phyloP scores from a whole-genome alignment of 1,140 invertebrate species.

The Chlorops oryzae region DNA sequence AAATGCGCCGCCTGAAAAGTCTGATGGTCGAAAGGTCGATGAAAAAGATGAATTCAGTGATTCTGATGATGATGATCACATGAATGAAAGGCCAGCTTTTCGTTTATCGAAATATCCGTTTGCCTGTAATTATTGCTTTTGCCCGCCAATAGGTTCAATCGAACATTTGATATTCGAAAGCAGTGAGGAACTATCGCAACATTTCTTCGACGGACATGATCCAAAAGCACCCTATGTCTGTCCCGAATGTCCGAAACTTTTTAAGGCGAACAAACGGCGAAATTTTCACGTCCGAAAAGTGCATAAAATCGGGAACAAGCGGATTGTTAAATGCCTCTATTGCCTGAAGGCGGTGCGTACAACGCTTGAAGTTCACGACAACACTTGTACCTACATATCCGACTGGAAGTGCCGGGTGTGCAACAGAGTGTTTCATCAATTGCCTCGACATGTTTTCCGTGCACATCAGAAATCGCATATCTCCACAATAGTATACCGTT shows the following conservation, averaged over 20 bases:
- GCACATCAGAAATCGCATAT: conserved; percentile 6
- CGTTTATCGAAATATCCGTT: conserved; percentile 7
- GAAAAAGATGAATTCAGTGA: too few relatives aligned
- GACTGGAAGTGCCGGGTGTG: conserved; percentile 15
- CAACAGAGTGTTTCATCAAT: conserved; percentile 1
- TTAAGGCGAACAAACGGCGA: conserved; percentile 6
- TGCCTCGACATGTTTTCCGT: conserved; percentile 8
- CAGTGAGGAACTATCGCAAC: conserved; percentile 12
- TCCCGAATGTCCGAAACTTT: conserved; percentile 10
- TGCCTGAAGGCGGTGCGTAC: conserved; percentile 5
- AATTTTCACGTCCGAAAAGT: conserved; percentile 8
- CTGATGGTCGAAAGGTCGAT: too few relatives aligned
- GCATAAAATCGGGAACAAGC: not conserved
- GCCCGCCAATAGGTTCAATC: conserved; percentile 8
- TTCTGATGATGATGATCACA: too few relatives aligned
- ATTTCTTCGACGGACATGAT: conserved; percentile 16
- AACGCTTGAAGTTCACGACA: conserved; percentile 3
- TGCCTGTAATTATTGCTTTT: conserved; percentile 16
- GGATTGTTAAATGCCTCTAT: conserved; percentile 1
- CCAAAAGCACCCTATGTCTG: conserved; percentile 15
- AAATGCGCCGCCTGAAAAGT: too few relatives aligned
- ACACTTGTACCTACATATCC: conserved; percentile 7
- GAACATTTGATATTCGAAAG: conserved; percentile 10
- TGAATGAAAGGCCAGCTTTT: too few relatives aligned
- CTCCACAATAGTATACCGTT: conserved; percentile 3